Percentiles rank a stretch among this genome's conserved stretches.
These are phyloP conservation scores for Caerostris darwini DNA, from an alignment of 1,140 invertebrate genomes.

Conservation along the genomic window DNA sequence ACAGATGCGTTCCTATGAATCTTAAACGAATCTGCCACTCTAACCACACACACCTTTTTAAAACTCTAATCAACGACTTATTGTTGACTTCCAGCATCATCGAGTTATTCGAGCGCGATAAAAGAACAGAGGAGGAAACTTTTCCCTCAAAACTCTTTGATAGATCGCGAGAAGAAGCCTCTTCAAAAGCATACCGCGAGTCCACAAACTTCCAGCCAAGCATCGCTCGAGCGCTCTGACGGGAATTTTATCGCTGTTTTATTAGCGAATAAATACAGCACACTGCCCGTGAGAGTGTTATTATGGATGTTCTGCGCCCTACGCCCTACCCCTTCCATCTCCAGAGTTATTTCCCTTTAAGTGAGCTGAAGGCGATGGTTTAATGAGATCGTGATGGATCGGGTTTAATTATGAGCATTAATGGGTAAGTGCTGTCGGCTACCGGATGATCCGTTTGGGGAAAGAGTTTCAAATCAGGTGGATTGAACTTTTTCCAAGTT, in stretches of 20 bases:
- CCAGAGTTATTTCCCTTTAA: no score
- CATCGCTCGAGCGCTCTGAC: neutral
- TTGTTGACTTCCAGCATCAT: no score
- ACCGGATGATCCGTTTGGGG: neutral
- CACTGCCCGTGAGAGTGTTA: neutral
- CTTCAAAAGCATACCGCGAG: neutral
- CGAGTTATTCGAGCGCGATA: no score
- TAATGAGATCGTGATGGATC: conserved; percentile 44
- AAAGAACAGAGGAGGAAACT: no score
- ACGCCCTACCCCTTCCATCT: no score
- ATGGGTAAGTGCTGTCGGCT: neutral
- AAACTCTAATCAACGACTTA: no score
- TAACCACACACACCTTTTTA: no score
- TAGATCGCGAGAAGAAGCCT: neutral
- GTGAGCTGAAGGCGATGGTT: neutral
- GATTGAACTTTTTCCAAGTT: no score
- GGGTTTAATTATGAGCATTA: conserved; percentile 56
- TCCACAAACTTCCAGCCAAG: neutral
- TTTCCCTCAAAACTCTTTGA: no score
- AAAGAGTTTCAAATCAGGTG: no score
- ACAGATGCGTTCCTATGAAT: no score
- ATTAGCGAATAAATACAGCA: neutral
- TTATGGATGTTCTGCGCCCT: neutral
- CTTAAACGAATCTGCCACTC: no score
- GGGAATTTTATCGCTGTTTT: conserved; percentile 1